Conservation (phyloP, 2,113 vertebrate genomes). For the Spea multiplicata region DNA sequence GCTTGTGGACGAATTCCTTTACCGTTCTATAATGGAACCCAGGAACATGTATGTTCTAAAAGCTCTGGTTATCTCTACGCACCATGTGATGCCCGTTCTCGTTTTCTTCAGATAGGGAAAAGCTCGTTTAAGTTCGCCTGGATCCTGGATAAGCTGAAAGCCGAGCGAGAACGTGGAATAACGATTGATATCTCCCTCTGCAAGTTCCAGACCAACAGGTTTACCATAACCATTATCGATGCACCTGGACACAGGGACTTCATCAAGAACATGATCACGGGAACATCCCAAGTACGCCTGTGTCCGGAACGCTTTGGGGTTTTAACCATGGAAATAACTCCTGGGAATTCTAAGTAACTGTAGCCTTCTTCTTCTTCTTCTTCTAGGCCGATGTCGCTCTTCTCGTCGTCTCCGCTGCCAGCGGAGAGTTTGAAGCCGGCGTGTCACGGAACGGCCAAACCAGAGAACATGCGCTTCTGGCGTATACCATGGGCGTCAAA, state of each 20-base stretch:
- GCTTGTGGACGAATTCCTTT: too few relatives aligned
- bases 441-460: conserved; percentile 74
- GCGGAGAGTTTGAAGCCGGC: conserved; percentile 70
- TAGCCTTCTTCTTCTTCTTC: not conserved
- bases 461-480: conserved; percentile 69
- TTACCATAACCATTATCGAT: conserved; percentile 74
- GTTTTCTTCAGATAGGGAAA: conserved; percentile 67
- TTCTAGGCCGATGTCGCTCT: conserved; percentile 70
- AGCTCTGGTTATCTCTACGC: too few relatives aligned
- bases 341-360: not conserved
- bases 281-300: conserved; percentile 69
- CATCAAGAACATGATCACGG: conserved; percentile 82
- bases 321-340: not conserved
- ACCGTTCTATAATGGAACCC: too few relatives aligned
- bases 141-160: conserved; percentile 76
- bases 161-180: conserved; percentile 74
- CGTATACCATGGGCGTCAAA: conserved; percentile 73
- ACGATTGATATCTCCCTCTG: conserved; percentile 75
- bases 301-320: not conserved
- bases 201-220: conserved; percentile 73
- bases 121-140: conserved; percentile 78
- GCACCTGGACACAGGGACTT: conserved; percentile 77
- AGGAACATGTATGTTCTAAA: too few relatives aligned
- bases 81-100: not conserved
- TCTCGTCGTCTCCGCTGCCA: conserved; percentile 69